Base-by-base conservation (phyloP, 1,140 invertebrate species). In the Magallana ariakensis region DNA sequence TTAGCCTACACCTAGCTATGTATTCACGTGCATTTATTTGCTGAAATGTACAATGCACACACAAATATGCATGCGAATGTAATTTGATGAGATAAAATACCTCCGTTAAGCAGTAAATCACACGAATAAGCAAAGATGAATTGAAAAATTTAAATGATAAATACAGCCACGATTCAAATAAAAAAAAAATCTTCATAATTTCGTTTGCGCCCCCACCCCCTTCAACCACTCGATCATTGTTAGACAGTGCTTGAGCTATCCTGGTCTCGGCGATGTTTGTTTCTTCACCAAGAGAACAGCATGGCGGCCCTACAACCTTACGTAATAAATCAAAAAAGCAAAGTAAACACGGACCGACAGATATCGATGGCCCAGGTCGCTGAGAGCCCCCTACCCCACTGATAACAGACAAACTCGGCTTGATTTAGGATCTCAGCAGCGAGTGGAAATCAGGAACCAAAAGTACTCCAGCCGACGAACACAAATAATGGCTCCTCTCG, bases 261-360 rank as follows among this genome's bases (percentile, higher is more conserved):
- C 33, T 26, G 22, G 22, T 70, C 22, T 26, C 22, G 22, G 66
- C 33, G 33, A 19, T 70, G 66, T 70, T 70, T 70, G 33, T 26
- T 26, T 26, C 19, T 26, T 70, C 66, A 26, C 66, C 66, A 70
- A 70, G 66, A 70, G 33, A 70, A 70, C 66, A 26, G 66, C 66
- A 70, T 70, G 66, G 22, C 9, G 33, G 11, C 66, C 22, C 22
- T 33, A 7, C 66, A 33, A 70, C 66, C 22, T 70, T 70, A 70
- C 66, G 22, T 33, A 70, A 70, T 70, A 70, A 70, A 70, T 70
- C 22, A 70, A 70, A 70, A n/a, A 70, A 19, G 22, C 26, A 70
- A 26, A 22, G 66, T 70, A 70, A 70, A 70, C 33, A 70, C 22
- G 33, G 9, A 19, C 6, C 19, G 66, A 70, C 22, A 26, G 10